Percentiles rank a stretch among this genome's conserved stretches.
Evolutionary conservation across 1,140 invertebrate species (phyloP).

Genomic region (Cydia amplana): DNA sequence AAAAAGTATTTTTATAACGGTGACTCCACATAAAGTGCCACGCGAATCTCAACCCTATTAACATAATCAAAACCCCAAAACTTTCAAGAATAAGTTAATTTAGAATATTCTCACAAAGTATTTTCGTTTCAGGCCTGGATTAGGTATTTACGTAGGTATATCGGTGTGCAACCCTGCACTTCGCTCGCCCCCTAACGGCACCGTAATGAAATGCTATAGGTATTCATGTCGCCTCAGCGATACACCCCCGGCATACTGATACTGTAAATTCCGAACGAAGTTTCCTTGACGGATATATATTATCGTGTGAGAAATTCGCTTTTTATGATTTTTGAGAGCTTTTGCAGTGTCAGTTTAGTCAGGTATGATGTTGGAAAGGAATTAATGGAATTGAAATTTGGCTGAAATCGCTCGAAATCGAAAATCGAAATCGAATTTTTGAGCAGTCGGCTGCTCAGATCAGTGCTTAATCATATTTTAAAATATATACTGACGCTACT

Average conservation of each 20-base stretch:
- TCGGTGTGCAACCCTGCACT: not conserved
- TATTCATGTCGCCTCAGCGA: conserved; percentile 47
- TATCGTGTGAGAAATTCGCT: not conserved
- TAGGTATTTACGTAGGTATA: not conserved
- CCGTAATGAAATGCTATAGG: conserved; percentile 62
- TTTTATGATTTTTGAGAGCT: conserved; percentile 18
- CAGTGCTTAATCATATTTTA: too few relatives aligned
- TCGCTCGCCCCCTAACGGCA: conserved; percentile 36
- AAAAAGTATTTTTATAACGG: too few relatives aligned
- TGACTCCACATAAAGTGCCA: too few relatives aligned
- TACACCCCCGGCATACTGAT: conserved; percentile 64
- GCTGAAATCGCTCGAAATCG: too few relatives aligned
- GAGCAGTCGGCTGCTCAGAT: too few relatives aligned
- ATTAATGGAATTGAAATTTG: too few relatives aligned
- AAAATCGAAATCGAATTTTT: too few relatives aligned
- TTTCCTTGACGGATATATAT: conserved; percentile 14
- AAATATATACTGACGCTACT: too few relatives aligned
- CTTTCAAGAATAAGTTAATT: not conserved
- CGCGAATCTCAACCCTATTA: too few relatives aligned
- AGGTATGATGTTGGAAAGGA: not conserved
- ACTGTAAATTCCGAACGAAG: conserved; percentile 43
- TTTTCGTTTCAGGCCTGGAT: not conserved
- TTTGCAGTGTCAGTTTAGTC: not conserved
- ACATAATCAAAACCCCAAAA: too few relatives aligned
- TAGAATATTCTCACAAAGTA: not conserved